A percentile compares a stretch with the other conserved stretches of the same genome.
phyloP scores from a whole-genome alignment of 2,888 invertebrate genomes.

The Bombylius discolor region DNA sequence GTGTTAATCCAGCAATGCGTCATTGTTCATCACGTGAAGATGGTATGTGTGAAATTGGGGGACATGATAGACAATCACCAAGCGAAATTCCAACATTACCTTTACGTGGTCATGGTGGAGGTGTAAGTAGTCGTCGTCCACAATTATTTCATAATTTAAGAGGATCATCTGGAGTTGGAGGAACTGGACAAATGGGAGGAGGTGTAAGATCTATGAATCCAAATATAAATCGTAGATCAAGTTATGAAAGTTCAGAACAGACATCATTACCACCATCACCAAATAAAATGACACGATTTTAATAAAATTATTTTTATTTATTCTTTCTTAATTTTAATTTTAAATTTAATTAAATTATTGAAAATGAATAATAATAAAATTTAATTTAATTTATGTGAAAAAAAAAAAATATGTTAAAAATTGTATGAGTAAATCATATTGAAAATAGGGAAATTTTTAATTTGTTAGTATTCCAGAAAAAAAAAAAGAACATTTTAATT shows the following conservation, averaged over 20 bases:
- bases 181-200: no score
- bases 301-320: slow-evolving; percentile 1
- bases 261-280: slow-evolving; percentile 31
- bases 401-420: no score
- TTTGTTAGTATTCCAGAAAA: no score
- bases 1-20: slow-evolving; percentile 42
- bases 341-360: no score
- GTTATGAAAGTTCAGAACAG: slow-evolving; percentile 23
- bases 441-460: no score
- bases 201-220: neutral
- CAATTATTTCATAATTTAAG: neutral
- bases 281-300: slow-evolving; percentile 36
- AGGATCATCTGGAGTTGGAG: neutral
- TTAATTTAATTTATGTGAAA: no score
- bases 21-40: slow-evolving; percentile 31
- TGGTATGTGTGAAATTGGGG: slow-evolving; percentile 18
- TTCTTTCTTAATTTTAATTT: no score
- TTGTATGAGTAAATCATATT: no score
- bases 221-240: slow-evolving; percentile 15
- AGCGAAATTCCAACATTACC: slow-evolving; percentile 37
- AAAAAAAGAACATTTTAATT: no score
- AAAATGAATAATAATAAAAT: no score
- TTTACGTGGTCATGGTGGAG: slow-evolving; percentile 21
- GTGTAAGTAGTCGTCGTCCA: slow-evolving; percentile 6
- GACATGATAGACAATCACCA: slow-evolving; percentile 24